Percentiles rank a stretch among this genome's conserved stretches.
Evolutionary conservation across 2,888 invertebrate genomes (phyloP).

Genomic region (Laothoe populi): DNA sequence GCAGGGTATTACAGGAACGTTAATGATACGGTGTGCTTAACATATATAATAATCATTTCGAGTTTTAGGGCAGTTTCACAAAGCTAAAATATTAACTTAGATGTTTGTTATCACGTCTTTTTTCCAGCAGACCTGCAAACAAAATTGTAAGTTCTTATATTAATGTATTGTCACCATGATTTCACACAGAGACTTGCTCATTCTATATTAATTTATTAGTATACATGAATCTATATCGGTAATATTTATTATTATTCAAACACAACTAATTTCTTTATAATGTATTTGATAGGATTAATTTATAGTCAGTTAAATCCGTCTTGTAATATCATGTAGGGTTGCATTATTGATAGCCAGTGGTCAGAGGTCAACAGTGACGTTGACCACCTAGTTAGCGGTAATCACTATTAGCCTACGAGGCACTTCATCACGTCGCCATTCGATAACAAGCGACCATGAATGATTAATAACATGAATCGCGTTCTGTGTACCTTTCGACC

Average conservation of each 20-base stretch:
- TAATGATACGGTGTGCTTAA: slow-evolving; percentile 53
- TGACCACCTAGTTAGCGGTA: slow-evolving; percentile 67
- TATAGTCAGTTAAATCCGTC: slow-evolving; percentile 20
- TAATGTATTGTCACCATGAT: too few relatives aligned
- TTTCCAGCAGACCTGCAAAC: too few relatives aligned
- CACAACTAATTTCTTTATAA: slow-evolving; percentile 25
- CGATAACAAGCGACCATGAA: slow-evolving; percentile 71
- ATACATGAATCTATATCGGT: too few relatives aligned
- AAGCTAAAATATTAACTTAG: background rate
- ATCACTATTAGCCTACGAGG: slow-evolving; percentile 74
- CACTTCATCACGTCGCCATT: slow-evolving; percentile 75
- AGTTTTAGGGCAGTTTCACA: slow-evolving; percentile 37
- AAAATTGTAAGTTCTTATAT: too few relatives aligned
- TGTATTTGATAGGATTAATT: background rate
- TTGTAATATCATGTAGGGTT: slow-evolving; percentile 30
- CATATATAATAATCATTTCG: slow-evolving; percentile 45
- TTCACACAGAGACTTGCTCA: too few relatives aligned
- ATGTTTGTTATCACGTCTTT: background rate
- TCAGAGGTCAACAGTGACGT: slow-evolving; percentile 52
- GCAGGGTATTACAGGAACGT: slow-evolving; percentile 59
- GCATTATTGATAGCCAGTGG: slow-evolving; percentile 60
- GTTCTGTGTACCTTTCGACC: slow-evolving; percentile 76
- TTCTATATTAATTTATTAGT: too few relatives aligned
- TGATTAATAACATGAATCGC: slow-evolving; percentile 75
- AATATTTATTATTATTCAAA: background rate